Percentiles rank a stretch among this genome's conserved stretches.
These are phyloP conservation scores for Sebastes nivosus DNA, from an alignment of 2,797 vertebrate genomes.

Conservation along the genomic window DNA sequence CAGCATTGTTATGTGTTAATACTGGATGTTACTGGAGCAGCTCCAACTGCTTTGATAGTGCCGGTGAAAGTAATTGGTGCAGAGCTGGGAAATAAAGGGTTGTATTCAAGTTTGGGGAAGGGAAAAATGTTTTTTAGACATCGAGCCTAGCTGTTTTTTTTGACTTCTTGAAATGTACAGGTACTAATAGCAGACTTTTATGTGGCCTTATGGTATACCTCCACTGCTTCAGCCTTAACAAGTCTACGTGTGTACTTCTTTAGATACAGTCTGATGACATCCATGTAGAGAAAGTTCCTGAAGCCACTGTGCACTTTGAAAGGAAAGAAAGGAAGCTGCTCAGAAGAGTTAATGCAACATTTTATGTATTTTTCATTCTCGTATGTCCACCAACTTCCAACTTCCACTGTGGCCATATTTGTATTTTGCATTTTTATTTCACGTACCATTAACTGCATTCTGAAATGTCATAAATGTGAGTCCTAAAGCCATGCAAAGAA, in stretches of 20 bases:
- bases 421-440: not conserved
- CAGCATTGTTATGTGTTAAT: slow-evolving; percentile 22
- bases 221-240: not conserved
- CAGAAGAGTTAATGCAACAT: not conserved
- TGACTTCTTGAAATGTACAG: not conserved
- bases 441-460: not conserved
- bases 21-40: slow-evolving; percentile 37
- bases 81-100: not conserved
- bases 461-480: not conserved
- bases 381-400: not conserved
- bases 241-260: not conserved
- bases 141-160: not conserved
- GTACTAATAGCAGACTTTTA: not conserved
- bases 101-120: not conserved
- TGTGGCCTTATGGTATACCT: not conserved
- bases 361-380: not conserved
- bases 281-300: too few species aligned
- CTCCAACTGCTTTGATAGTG: slow-evolving; percentile 16
- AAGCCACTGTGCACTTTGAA: not conserved
- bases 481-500: not conserved
- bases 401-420: not conserved
- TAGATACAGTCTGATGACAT: not conserved
- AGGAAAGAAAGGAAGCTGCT: not conserved
- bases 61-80: slow-evolving; percentile 21
- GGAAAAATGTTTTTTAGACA: not conserved